Conservation (phyloP, 2,888 invertebrate species). For the Cheilosia vernalis region DNA sequence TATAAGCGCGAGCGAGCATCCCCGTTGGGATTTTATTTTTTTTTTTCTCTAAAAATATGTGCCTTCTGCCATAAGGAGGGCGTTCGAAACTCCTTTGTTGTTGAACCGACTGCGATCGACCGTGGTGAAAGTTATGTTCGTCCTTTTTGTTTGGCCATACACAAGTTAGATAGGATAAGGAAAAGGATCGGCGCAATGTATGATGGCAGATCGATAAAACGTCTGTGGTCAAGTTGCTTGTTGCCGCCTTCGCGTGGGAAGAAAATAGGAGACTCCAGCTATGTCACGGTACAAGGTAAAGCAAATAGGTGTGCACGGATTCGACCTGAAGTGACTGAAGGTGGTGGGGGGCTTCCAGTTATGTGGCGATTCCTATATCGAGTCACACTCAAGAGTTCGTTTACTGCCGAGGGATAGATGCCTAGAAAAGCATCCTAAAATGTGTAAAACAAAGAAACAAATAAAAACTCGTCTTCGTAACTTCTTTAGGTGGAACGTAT, state of each 20-base stretch:
- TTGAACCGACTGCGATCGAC: slow-evolving; percentile 47
- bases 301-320: too few relatives aligned
- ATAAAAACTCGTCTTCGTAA: too few relatives aligned
- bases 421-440: too few relatives aligned
- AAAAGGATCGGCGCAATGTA: not conserved
- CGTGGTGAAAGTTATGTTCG: slow-evolving; percentile 26
- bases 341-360: too few relatives aligned
- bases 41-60: not conserved
- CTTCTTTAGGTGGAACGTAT: too few relatives aligned
- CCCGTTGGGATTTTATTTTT: slow-evolving; percentile 25
- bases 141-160: not conserved
- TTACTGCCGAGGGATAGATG: too few relatives aligned
- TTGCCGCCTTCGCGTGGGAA: slow-evolving; percentile 10
- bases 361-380: too few relatives aligned
- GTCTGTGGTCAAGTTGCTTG: not conserved
- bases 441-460: too few relatives aligned
- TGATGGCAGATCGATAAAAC: not conserved
- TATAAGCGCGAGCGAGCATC: not conserved
- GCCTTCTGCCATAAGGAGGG: slow-evolving; percentile 28
- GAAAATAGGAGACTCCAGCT: not conserved
- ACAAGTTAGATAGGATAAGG: not conserved
- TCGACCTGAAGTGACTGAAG: too few relatives aligned
- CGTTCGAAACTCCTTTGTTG: slow-evolving; percentile 49
- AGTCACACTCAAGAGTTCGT: too few relatives aligned
- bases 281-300: too few relatives aligned